These are phyloP conservation scores for Riparia riparia DNA, from an alignment of 2,113 vertebrate species.

Conservation along the genomic window DNA sequence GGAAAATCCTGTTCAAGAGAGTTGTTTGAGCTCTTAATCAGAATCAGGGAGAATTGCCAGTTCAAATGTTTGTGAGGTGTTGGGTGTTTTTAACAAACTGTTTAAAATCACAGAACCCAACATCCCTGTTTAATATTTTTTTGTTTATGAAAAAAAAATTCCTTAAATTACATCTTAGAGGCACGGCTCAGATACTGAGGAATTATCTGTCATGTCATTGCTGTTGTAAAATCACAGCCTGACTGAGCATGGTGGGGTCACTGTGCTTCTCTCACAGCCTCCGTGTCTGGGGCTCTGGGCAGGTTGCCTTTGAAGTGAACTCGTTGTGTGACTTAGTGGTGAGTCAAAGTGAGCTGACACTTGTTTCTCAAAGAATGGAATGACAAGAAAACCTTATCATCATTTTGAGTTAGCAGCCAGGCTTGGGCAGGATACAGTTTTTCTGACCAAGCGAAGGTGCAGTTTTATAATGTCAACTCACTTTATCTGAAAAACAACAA, in stretches of 20 bases:
- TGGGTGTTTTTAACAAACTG: rapidly evolving
- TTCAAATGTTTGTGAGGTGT: not conserved
- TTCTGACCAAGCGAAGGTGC: not conserved
- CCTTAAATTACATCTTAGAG: not conserved
- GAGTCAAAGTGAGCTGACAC: not conserved
- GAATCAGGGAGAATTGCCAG: not conserved
- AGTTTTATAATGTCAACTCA: not conserved
- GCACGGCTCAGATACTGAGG: not conserved
- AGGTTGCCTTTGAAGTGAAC: not conserved
- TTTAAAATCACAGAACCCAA: not conserved
- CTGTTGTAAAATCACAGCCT: not conserved
- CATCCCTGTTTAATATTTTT: not conserved
- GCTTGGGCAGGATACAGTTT: not conserved
- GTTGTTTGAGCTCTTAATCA: not conserved
- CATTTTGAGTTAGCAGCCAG: not conserved
- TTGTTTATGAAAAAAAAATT: not conserved
- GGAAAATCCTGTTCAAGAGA: not conserved
- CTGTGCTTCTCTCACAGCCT: not conserved
- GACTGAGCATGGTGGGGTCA: not conserved
- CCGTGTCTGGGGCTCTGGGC: not conserved
- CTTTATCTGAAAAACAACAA: not conserved
- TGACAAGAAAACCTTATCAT: not conserved
- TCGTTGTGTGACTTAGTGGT: not conserved
- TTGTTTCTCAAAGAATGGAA: not conserved
- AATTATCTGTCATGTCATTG: not conserved